A percentile compares a stretch with the other conserved stretches of the same genome.
phyloP scores from a whole-genome alignment of 2,888 invertebrate species.

The Gordius sp. region DNA sequence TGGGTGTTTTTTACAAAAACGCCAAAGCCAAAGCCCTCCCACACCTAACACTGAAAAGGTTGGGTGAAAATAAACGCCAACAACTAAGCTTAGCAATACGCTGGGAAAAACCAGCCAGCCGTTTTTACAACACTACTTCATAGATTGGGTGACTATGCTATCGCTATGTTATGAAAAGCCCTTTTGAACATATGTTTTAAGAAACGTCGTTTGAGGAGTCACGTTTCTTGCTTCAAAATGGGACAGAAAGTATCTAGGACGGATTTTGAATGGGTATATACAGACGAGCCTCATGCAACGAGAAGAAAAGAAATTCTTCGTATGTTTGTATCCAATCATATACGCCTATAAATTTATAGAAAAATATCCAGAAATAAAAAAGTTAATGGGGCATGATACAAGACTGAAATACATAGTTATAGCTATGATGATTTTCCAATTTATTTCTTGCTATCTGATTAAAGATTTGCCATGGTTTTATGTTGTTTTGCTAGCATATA shows the following conservation, averaged over 20 bases:
- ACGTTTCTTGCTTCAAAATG: too few species aligned
- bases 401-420: slow-evolving; percentile 71
- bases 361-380: slow-evolving; percentile 86
- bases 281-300: slow-evolving; percentile 85
- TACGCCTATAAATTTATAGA: slow-evolving; percentile 36
- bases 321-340: slow-evolving; percentile 27
- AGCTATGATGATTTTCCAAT: slow-evolving; percentile 55
- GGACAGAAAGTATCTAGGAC: slow-evolving; percentile 68
- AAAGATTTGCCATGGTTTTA: slow-evolving; percentile 21
- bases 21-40: too few species aligned
- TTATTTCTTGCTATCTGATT: slow-evolving; percentile 47
- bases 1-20: too few species aligned
- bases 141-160: too few species aligned
- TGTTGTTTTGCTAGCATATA: not conserved
- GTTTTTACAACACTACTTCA: too few species aligned
- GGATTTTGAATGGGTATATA: slow-evolving; percentile 88
- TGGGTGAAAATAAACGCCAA: too few species aligned
- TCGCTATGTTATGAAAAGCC: too few species aligned
- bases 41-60: too few species aligned
- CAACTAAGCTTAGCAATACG: too few species aligned
- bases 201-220: too few species aligned
- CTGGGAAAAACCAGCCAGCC: too few species aligned
- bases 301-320: slow-evolving; percentile 71
- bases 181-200: too few species aligned
- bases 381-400: slow-evolving; percentile 55